Evolutionary conservation across 2,888 invertebrate genomes (phyloP).

Genomic region (Amblyjoppa proteus): DNA sequence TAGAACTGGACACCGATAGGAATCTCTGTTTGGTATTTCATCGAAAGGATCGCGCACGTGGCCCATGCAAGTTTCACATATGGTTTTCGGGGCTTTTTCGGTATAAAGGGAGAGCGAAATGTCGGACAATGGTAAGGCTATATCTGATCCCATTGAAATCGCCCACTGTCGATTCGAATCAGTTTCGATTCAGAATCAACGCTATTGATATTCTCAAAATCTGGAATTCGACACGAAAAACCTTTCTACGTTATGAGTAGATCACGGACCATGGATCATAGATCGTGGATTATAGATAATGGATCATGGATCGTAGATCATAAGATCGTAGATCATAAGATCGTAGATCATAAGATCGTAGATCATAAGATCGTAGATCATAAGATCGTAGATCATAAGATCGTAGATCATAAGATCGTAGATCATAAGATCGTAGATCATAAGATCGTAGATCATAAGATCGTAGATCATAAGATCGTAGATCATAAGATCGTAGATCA

Average conservation of each 20-base stretch:
- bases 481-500: no score
- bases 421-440: no score
- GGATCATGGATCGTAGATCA: no score
- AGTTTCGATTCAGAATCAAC: slow-evolving; percentile 19
- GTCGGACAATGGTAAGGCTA: neutral
- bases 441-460: no score
- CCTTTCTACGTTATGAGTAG: neutral
- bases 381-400: no score
- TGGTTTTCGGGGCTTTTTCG: slow-evolving; percentile 18
- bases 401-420: no score
- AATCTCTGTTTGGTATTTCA: slow-evolving; percentile 44
- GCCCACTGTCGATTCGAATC: slow-evolving; percentile 30
- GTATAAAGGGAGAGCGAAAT: neutral
- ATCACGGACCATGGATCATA: no score
- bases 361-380: no score
- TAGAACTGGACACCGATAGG: slow-evolving; percentile 40
- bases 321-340: no score
- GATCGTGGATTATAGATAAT: no score
- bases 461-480: no score
- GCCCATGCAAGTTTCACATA: slow-evolving; percentile 13
- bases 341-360: no score
- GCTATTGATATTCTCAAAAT: slow-evolving; percentile 14
- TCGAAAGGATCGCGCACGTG: slow-evolving; percentile 38
- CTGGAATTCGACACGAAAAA: neutral
- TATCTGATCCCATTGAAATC: slow-evolving; percentile 30